These are phyloP conservation scores for Orchesella cincta DNA, from an alignment of 1,140 invertebrate genomes.

Conservation along the genomic window DNA sequence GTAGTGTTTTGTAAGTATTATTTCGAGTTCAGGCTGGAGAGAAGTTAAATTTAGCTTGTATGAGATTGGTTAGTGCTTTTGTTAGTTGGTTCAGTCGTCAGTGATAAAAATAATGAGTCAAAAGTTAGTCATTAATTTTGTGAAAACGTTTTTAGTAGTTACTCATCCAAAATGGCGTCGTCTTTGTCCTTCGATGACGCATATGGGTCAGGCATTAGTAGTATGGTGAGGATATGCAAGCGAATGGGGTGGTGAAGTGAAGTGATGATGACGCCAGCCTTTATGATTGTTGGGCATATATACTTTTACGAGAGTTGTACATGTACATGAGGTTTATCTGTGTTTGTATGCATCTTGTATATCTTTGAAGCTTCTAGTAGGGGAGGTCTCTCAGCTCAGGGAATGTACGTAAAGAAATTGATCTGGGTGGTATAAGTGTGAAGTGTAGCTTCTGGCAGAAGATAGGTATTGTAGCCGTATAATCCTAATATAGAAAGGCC, in stretches of 20 bases:
- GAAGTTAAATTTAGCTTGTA: neutral
- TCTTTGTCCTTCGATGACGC: constrained; percentile 4
- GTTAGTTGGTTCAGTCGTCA: too few species aligned
- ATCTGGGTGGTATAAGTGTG: neutral
- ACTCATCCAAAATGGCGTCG: constrained; percentile 17
- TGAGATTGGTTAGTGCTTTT: neutral
- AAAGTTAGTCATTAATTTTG: neutral
- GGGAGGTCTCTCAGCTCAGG: neutral
- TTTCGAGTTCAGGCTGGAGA: too few species aligned
- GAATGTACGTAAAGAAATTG: neutral
- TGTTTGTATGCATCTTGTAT: neutral
- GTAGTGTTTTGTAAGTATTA: too few species aligned
- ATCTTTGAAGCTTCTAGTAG: neutral
- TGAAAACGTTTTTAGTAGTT: neutral
- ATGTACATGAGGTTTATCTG: neutral
- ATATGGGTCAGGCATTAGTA: constrained; percentile 1
- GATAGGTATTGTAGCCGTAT: neutral
- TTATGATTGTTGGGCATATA: neutral
- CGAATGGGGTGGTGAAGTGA: neutral
- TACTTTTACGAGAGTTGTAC: neutral
- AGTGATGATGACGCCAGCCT: neutral
- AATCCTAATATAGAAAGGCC: neutral
- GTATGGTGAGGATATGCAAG: neutral
- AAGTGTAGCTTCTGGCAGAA: neutral
- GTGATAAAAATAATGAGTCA: neutral